Conservation (phyloP, 53 echinoderm and acorn worm species). For the Patiria pectinifera region DNA sequence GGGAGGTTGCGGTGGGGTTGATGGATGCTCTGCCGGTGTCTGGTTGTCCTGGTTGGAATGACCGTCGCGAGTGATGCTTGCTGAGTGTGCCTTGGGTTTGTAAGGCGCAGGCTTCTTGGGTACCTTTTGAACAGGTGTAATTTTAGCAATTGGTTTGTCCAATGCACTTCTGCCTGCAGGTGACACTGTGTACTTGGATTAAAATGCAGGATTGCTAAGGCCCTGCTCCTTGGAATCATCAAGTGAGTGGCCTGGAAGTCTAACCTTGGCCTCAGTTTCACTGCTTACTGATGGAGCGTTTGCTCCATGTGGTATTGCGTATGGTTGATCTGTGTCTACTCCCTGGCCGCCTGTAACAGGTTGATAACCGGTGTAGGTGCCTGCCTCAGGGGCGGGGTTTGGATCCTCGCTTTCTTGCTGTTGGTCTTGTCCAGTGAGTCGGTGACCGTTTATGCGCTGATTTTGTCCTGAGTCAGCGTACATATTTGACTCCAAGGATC, state of each 20-base stretch:
- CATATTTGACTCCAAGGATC: background rate
- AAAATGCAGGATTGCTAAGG: background rate
- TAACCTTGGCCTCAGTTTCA: background rate
- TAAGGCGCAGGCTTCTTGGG: slow-evolving; percentile 14
- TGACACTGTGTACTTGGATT: background rate
- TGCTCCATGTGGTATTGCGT: background rate
- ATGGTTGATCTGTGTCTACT: background rate
- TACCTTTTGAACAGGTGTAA: background rate
- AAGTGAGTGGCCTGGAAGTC: background rate
- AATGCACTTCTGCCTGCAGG: background rate
- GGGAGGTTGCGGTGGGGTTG: background rate
- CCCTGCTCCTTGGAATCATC: background rate
- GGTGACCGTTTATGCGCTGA: background rate
- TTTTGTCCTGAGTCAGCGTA: background rate
- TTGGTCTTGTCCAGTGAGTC: background rate
- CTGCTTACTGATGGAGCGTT: background rate
- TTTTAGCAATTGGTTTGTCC: background rate
- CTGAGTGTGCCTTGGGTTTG: background rate
- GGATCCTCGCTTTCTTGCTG: background rate
- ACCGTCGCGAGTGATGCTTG: background rate
- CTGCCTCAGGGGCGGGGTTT: background rate
- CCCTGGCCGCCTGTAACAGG: background rate
- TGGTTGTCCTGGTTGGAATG: background rate
- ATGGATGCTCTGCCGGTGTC: background rate
- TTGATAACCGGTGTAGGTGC: background rate